Conservation (phyloP, 2,888 invertebrate species). For the Elmis aenea region DNA sequence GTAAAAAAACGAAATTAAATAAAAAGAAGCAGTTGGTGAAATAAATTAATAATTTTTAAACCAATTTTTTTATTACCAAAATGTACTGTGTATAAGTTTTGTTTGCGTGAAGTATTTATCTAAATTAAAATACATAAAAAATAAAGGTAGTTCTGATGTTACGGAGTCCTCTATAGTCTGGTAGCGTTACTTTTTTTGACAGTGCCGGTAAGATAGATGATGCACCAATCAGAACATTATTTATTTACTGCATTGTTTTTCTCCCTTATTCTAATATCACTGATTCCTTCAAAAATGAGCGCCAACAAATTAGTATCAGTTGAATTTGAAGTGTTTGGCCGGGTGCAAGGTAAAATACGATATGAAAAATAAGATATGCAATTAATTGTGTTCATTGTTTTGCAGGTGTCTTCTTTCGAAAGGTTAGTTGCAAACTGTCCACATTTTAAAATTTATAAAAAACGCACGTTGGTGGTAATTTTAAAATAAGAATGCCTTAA, state of each 20-base stretch:
- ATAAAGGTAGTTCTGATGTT: too few species aligned
- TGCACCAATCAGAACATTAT: neutral
- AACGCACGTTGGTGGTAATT: too few species aligned
- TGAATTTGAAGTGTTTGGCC: constrained; percentile 59
- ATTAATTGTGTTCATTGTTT: constrained; percentile 10
- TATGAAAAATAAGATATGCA: constrained; percentile 1
- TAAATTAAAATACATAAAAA: too few species aligned
- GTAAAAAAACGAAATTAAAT: too few species aligned
- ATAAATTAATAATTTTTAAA: too few species aligned
- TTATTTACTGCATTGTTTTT: neutral
- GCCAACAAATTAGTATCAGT: constrained; percentile 31
- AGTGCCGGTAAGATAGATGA: neutral
- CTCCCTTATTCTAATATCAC: constrained; percentile 1
- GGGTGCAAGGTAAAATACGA: constrained; percentile 51
- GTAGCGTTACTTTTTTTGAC: too few species aligned
- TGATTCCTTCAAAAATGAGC: constrained; percentile 10
- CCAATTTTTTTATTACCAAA: too few species aligned
- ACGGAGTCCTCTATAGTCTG: too few species aligned
- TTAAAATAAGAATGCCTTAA: too few species aligned
- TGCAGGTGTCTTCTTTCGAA: constrained; percentile 57
- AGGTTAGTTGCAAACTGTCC: constrained; percentile 43
- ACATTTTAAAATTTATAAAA: constrained; percentile 6
- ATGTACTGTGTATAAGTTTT: too few species aligned
- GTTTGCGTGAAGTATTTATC: too few species aligned
- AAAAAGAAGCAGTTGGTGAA: too few species aligned